Conservation (phyloP, 2,113 vertebrate genomes). For the Gracilinanus agilis region DNA sequence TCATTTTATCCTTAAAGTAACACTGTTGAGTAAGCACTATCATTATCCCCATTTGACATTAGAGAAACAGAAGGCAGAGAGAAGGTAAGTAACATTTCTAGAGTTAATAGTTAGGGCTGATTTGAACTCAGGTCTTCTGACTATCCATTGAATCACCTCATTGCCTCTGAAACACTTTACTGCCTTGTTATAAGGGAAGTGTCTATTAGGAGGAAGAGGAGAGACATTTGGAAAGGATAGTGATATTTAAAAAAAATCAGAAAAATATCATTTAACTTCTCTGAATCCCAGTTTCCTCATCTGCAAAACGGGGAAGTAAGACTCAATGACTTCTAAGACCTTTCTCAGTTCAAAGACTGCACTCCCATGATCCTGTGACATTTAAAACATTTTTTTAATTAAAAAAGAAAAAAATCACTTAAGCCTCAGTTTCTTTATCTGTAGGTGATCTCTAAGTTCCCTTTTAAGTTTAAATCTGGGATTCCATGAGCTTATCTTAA, state of each 20-base stretch:
- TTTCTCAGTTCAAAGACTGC: not conserved
- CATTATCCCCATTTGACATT: not conserved
- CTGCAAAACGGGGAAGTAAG: not conserved
- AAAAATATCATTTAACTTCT: not conserved
- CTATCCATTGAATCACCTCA: not conserved
- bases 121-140: not conserved
- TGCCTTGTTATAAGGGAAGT: not conserved
- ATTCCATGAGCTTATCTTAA: not conserved
- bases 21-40: not conserved
- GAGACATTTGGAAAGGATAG: not conserved
- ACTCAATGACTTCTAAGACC: not conserved
- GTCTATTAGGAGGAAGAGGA: not conserved
- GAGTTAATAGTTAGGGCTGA: not conserved
- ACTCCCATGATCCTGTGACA: not conserved
- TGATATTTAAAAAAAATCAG: not conserved
- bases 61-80: not conserved
- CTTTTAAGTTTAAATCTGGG: not conserved
- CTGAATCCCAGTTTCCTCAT: not conserved
- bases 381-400: not conserved
- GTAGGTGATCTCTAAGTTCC: not conserved
- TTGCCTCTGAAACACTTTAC: not conserved
- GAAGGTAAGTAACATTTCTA: not conserved
- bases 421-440: not conserved
- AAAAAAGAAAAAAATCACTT: not conserved
- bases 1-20: not conserved